phyloP scores from a whole-genome alignment of 2,888 invertebrate species.

The Aradus depressus region DNA sequence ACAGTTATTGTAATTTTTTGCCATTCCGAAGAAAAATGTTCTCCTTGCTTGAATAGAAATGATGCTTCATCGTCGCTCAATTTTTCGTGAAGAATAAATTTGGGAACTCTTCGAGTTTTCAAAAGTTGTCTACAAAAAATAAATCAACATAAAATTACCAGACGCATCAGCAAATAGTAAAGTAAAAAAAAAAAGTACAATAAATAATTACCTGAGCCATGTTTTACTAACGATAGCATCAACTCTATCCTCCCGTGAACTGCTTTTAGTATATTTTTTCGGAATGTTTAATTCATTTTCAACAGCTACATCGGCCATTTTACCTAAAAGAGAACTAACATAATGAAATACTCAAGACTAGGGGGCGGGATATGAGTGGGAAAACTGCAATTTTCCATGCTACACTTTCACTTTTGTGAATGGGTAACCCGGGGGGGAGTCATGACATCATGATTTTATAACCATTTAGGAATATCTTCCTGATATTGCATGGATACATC shows the following conservation, averaged over 20 bases:
- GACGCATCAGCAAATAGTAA: background rate
- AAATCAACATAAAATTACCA: constrained; percentile 21
- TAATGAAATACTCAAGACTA: no score
- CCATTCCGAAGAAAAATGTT: constrained; percentile 40
- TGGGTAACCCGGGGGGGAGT: no score
- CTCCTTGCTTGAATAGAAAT: constrained; percentile 41
- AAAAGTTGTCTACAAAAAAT: constrained; percentile 38
- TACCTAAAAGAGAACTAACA: no score
- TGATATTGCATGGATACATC: no score
- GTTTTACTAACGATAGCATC: constrained; percentile 42
- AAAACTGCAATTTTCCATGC: no score
- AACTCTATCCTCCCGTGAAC: constrained; percentile 47
- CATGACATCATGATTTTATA: no score
- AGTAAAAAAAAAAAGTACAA: constrained; percentile 5
- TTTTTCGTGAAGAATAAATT: constrained; percentile 40
- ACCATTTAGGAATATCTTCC: no score
- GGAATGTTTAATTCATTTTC: constrained; percentile 57
- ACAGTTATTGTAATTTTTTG: constrained; percentile 39
- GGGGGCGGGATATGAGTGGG: no score
- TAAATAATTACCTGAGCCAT: constrained; percentile 32
- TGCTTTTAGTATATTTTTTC: constrained; percentile 50
- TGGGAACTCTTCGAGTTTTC: constrained; percentile 39
- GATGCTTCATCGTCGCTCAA: constrained; percentile 42
- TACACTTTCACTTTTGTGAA: no score
- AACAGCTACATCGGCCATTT: constrained; percentile 17